A percentile compares a stretch with the other conserved stretches of the same genome.
phyloP scores from a whole-genome alignment of 1,140 invertebrate species.

The Fopius arisanus region DNA sequence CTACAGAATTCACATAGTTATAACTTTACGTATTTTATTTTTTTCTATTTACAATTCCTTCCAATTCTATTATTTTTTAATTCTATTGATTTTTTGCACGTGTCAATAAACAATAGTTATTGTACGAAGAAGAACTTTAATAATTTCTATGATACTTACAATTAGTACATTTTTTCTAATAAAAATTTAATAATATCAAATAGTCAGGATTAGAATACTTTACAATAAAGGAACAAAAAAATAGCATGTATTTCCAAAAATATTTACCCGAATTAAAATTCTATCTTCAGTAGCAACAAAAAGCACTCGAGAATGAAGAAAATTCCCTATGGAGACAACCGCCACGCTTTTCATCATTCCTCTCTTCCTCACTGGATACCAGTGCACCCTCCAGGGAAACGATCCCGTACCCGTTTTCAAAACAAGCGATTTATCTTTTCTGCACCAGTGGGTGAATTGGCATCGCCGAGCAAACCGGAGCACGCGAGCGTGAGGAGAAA shows the following conservation, averaged over 20 bases:
- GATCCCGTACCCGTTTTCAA: constrained; percentile 43
- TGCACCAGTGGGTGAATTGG: constrained; percentile 50
- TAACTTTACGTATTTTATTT: too few relatives aligned
- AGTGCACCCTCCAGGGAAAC: constrained; percentile 2
- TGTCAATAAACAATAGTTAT: too few relatives aligned
- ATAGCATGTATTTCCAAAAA: not conserved
- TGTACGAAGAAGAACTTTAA: too few relatives aligned
- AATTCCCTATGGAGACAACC: not conserved
- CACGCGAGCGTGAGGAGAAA: constrained; percentile 38
- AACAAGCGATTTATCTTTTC: constrained; percentile 62
- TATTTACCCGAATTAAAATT: not conserved
- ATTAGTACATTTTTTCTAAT: too few relatives aligned
- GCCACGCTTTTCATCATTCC: not conserved
- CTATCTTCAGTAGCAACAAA: not conserved
- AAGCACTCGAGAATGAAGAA: not conserved
- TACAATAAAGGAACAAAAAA: not conserved
- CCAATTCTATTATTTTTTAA: too few relatives aligned
- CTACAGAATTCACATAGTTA: too few relatives aligned
- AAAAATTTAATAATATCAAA: too few relatives aligned
- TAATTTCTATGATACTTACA: too few relatives aligned
- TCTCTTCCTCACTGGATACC: not conserved
- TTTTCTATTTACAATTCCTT: too few relatives aligned
- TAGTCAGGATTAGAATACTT: too few relatives aligned
- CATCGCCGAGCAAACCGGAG: constrained; percentile 33
- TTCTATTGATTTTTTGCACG: too few relatives aligned